phyloP scores from a whole-genome alignment of 2,888 invertebrate species.

The Priocnemis perturbator region DNA sequence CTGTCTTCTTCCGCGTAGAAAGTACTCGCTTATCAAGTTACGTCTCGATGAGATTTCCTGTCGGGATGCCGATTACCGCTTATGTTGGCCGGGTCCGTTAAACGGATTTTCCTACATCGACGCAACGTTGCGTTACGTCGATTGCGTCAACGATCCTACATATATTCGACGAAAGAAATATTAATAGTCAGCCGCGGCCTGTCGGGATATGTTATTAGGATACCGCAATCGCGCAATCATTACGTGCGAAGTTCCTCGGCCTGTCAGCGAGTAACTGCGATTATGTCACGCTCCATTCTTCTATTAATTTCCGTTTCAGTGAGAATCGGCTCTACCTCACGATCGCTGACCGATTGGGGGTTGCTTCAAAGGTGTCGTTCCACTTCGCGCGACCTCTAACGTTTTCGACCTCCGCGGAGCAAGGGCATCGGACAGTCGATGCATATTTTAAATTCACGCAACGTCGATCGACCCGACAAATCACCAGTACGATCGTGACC shows the following conservation, averaged over 20 bases:
- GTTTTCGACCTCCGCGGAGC: slow-evolving; percentile 34
- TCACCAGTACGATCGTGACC: slow-evolving; percentile 29
- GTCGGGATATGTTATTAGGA: slow-evolving; percentile 20
- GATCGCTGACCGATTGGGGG: not conserved
- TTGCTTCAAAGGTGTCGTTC: slow-evolving; percentile 4
- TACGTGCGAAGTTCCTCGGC: too few species aligned
- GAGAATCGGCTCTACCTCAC: not conserved
- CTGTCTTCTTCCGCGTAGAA: slow-evolving; percentile 61
- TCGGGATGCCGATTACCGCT: slow-evolving; percentile 28
- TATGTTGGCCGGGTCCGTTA: slow-evolving; percentile 15
- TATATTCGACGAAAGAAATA: not conserved
- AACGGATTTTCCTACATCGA: not conserved
- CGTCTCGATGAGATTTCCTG: slow-evolving; percentile 25
- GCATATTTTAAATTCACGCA: slow-evolving; percentile 31
- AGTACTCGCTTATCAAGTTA: slow-evolving; percentile 47
- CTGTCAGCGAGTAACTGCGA: slow-evolving; percentile 27
- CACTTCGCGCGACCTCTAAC: slow-evolving; percentile 8
- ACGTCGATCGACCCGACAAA: slow-evolving; percentile 22
- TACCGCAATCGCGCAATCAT: too few species aligned
- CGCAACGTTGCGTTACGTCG: not conserved
- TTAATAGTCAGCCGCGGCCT: slow-evolving; percentile 9
- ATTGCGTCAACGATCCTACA: not conserved
- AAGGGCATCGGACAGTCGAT: slow-evolving; percentile 26
- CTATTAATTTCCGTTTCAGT: not conserved
- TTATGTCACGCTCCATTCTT: slow-evolving; percentile 35